Conservation (phyloP, 2,797 vertebrate species). For the Tadarida brasiliensis region DNA sequence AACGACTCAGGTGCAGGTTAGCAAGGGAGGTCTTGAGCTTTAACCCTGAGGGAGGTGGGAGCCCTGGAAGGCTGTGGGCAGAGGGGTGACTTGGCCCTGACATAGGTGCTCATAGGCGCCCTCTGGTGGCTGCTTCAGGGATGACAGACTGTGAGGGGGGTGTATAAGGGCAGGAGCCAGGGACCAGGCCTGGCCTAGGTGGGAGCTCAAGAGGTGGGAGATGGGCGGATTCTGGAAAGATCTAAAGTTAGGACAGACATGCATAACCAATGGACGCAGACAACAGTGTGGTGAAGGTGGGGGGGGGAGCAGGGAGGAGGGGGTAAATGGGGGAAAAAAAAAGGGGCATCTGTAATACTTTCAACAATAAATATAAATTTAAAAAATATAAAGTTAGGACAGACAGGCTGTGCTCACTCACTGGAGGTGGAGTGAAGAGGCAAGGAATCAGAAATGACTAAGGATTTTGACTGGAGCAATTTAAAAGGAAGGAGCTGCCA, state of each 20-base stretch:
- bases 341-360: no score
- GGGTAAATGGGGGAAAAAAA: no score
- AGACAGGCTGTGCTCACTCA: not conserved
- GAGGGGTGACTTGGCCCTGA: not conserved
- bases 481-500: not conserved
- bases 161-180: not conserved
- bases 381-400: not conserved
- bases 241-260: not conserved
- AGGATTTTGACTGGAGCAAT: not conserved
- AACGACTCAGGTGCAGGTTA: not conserved
- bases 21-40: no score
- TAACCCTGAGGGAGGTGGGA: not conserved
- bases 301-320: no score
- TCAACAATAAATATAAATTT: no score
- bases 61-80: not conserved
- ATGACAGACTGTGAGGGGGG: accelerated
- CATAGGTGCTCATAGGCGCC: not conserved
- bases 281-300: no score
- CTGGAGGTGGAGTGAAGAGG: not conserved
- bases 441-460: not conserved
- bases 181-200: not conserved
- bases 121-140: not conserved
- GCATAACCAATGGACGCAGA: no score
- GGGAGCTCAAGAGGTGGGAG: not conserved
- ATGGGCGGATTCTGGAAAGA: not conserved